Conservation (phyloP, 2,113 vertebrate species). For the Elachura formosa region DNA sequence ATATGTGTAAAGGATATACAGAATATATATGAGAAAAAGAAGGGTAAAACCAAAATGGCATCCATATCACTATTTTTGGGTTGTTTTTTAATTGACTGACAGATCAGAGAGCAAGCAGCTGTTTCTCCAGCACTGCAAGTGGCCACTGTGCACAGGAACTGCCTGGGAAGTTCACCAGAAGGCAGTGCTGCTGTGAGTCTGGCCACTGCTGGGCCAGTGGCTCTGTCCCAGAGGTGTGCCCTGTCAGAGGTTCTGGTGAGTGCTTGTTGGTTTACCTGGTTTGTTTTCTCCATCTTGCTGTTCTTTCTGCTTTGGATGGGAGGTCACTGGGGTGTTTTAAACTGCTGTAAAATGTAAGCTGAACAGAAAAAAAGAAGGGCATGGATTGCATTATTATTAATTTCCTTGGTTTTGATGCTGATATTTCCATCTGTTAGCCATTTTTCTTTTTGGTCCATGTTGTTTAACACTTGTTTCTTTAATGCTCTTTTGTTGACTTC, state of each 20-base stretch:
- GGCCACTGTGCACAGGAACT: conserved; percentile 87
- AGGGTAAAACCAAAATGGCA: background rate
- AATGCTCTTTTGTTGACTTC: background rate
- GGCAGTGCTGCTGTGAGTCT: conserved; percentile 92
- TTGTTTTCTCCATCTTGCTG: background rate
- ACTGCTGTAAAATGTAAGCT: background rate
- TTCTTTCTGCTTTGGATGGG: background rate
- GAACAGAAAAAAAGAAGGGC: background rate
- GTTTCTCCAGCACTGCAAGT: conserved; percentile 82
- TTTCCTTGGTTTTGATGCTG: background rate
- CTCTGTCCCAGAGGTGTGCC: conserved; percentile 87
- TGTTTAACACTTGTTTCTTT: background rate
- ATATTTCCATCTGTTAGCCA: background rate
- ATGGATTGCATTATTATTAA: background rate
- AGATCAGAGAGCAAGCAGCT: conserved; percentile 88
- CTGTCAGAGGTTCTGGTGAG: conserved; percentile 89
- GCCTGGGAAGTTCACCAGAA: conserved; percentile 84
- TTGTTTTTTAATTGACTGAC: background rate
- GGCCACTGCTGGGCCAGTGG: conserved; percentile 88
- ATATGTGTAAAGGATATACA: background rate
- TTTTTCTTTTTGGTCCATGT: background rate
- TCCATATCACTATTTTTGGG: background rate
- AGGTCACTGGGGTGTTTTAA: background rate
- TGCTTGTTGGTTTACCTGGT: background rate
- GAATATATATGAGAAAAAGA: background rate